Evolutionary conservation across 2,888 invertebrate species (phyloP), one percentile per base, ranked within the genome.

Genomic region (Phyto melanocephala): DNA sequence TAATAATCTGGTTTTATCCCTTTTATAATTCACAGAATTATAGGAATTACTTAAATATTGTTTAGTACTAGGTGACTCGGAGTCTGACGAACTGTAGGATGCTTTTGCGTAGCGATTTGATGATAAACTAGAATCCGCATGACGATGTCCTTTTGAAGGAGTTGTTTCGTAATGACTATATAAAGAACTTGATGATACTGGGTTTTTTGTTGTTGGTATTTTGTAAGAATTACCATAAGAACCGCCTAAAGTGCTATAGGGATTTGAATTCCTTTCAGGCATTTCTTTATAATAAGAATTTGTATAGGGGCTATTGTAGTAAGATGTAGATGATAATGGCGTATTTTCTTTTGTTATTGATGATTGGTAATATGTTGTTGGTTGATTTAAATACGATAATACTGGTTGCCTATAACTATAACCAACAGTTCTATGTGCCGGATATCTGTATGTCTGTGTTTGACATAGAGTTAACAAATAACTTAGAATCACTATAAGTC

Each of bases 371-470:
- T 65, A 33, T 22, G 37, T 2, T 6, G 20, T 47, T 4, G 45
- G 47, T 24, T 35, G 52, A 28, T 28, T 47, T 13, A 67, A 40
- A 67, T 40, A 45, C 4, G 15, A 8, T 10, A n/a, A 28, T 15
- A 62, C 17, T 20, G 62, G 74, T 40, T 28, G 60, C 0, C 42
- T 65, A n/a, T 83, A 78, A 20, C 54, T 60, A 40, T 67, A 74
- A 17, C 56, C 60, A 10, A 42, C 45, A 47, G 40, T 45, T 17
- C 56, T 68, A 50, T 56, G 81, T 20, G 13, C 56, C 33, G 79
- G 33, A 68, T 76, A 52, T n/a, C 52, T 67, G 20, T 58, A 70
- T 0, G 56, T 40, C 71, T 82, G 79, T 28, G 79, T 33, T 71
- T 71, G 35, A 52, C 79, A 71, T 0, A 52, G 33, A 7, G 13